phyloP scores from a whole-genome alignment of 2,888 invertebrate genomes.

The Pantelozetes paolii region DNA sequence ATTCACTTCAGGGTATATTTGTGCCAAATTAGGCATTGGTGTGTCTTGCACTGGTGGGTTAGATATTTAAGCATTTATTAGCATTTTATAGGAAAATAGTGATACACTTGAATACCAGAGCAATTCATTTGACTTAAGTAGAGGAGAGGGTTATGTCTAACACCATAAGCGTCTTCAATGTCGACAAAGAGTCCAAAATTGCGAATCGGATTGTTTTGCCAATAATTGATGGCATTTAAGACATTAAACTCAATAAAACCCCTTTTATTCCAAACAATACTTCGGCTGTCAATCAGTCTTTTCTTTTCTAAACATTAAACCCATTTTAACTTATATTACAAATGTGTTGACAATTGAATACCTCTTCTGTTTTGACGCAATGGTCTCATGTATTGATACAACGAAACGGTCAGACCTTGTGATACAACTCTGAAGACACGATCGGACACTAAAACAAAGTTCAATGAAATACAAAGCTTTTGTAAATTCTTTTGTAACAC shows the following conservation, averaged over 20 bases:
- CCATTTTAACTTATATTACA: not conserved
- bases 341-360: constrained; percentile 10
- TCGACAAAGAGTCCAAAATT: constrained; percentile 47
- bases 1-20: constrained; percentile 45
- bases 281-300: constrained; percentile 45
- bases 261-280: constrained; percentile 43
- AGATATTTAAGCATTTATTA: not conserved
- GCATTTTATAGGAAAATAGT: not conserved
- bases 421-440: constrained; percentile 9
- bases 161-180: constrained; percentile 46
- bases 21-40: constrained; percentile 48
- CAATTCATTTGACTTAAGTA: constrained; percentile 48
- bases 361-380: constrained; percentile 46
- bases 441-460: not conserved
- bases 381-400: constrained; percentile 47
- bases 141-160: constrained; percentile 44
- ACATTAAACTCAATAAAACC: constrained; percentile 48
- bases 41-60: constrained; percentile 44
- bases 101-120: constrained; percentile 40
- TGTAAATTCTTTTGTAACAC: no score
- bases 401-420: constrained; percentile 44
- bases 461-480: no score
- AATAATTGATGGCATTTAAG: constrained; percentile 44
- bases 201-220: constrained; percentile 45
- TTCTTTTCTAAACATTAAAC: constrained; percentile 44